Conservation (phyloP, 2,797 vertebrate species). For the Otolemur crassicaudatus region DNA sequence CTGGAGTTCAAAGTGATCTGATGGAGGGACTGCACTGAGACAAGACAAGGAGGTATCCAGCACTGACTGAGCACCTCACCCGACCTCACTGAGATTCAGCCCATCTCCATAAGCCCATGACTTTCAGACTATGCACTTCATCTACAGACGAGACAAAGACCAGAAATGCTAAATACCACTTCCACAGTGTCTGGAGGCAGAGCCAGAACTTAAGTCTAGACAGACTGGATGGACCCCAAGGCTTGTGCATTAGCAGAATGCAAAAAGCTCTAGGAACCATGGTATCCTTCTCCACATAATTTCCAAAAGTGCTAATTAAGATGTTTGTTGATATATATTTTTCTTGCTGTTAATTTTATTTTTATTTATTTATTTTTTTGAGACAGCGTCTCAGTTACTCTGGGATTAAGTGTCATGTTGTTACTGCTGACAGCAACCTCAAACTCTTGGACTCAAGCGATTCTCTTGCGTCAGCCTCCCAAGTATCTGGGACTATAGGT, state of each 20-base stretch:
- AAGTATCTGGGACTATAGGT: too few species aligned
- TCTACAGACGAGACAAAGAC: neutral
- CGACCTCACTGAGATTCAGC: neutral
- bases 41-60: neutral
- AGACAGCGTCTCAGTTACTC: too few species aligned
- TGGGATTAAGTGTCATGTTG: too few species aligned
- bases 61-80: neutral
- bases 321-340: neutral
- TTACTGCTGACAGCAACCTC: too few species aligned
- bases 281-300: neutral
- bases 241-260: neutral
- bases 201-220: neutral
- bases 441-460: too few species aligned
- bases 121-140: neutral
- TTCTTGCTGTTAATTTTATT: neutral
- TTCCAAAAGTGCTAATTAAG: neutral
- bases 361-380: neutral
- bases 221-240: neutral
- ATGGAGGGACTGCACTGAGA: neutral
- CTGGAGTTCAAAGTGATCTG: neutral
- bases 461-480: too few species aligned
- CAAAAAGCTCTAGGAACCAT: neutral
- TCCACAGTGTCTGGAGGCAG: neutral
- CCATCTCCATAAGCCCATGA: neutral
- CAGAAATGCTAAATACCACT: neutral